Base-by-base conservation (phyloP, 2,113 vertebrate species). In the Ictalurus punctatus region DNA sequence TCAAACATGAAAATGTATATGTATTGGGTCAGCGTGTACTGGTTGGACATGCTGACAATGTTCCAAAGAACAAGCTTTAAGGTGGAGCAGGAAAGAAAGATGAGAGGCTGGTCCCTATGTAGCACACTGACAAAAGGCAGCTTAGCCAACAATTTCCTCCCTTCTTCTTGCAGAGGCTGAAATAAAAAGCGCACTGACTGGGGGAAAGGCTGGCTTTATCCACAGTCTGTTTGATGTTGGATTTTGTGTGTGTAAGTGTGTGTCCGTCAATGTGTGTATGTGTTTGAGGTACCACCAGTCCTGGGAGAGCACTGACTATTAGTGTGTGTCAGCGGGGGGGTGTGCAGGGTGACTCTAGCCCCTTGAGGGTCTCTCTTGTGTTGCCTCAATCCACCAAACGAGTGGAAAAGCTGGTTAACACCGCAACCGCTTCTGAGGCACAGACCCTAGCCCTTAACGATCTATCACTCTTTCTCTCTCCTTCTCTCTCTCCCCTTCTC, bases 331-430 rank as follows among this genome's bases (percentile, higher is more conserved):
- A 84, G 61, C 34, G 14, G 89, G 92, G 87, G 63, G 91, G 89
- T 40, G 92, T 91, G 92, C 91, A 37, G 87, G 61, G 90, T 84
- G 87, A 81, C 85, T 91, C 4, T 78, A 87, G 87, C 84, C 89
- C 86, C 69, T 90, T 87, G 67, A 83, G n/a, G 87, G 89, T 91
- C 90, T 85, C 61, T 34, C 65, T 90, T 86, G 86, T 92, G 89
- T 92, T 87, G 85, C 88, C 79, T 85, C 90, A 85, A 91, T 85
- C 86, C 19, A 73, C 90, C 84, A 0, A 86, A 91, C 54, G 52
- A 87, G 86, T 89, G 85, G 91, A 90, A 90, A 86, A 90, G 88
- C 90, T 92, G 90, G 91, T 94, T 93, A 93, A 91, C 86, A 90
- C 86, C 58, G 91, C 87, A 91, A 89, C 85, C 81, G 83, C 92